Conservation (phyloP, 2,797 vertebrate species). For the Aselliscus stoliczkanus region DNA sequence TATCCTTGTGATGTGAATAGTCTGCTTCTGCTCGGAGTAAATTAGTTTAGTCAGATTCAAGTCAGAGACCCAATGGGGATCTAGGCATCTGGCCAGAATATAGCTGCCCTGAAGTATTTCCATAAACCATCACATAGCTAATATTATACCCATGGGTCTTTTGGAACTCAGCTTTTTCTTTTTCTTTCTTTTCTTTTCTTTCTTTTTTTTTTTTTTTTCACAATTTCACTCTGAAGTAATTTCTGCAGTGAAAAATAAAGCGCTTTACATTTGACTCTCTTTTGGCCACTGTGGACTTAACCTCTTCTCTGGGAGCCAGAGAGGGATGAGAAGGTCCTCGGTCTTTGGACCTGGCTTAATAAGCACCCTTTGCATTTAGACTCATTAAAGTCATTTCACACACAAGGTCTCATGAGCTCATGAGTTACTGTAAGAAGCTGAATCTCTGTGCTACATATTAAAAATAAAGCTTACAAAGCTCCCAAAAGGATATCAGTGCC, state of each 20-base stretch:
- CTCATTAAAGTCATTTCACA: neutral
- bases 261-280: neutral
- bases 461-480: neutral
- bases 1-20: neutral
- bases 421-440: neutral
- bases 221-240: neutral
- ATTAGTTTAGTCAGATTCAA: neutral
- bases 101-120: neutral
- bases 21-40: neutral
- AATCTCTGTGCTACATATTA: neutral
- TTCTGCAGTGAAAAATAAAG: neutral
- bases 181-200: neutral
- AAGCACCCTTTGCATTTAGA: neutral
- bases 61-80: neutral
- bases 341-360: neutral
- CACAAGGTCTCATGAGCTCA: neutral
- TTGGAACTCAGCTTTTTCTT: neutral
- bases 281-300: neutral
- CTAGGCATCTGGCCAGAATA: neutral
- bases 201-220: neutral
- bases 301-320: neutral
- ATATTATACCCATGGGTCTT: neutral
- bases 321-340: neutral
- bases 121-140: neutral
- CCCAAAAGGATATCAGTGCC: neutral